phyloP scores from a whole-genome alignment of 2,797 vertebrate species.

The Cyclopterus lumpus region DNA sequence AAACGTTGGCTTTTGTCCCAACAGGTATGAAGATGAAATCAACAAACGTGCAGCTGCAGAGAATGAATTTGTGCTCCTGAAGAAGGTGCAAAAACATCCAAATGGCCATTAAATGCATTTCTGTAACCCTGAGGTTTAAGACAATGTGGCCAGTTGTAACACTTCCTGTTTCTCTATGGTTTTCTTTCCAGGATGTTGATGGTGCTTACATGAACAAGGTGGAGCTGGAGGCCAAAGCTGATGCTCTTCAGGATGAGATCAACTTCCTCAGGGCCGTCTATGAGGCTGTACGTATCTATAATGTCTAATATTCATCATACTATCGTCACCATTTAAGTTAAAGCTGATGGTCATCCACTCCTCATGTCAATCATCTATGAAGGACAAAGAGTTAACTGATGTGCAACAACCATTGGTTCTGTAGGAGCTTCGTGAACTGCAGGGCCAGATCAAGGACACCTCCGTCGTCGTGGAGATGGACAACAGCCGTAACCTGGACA shows the following conservation, averaged over 20 bases:
- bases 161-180: not conserved
- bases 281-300: slow-evolving; percentile 84
- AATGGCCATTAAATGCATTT: not conserved
- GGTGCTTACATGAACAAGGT: slow-evolving; percentile 95
- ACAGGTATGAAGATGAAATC: slow-evolving; percentile 96
- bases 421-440: slow-evolving; percentile 87
- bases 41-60: slow-evolving; percentile 91
- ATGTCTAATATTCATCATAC: not conserved
- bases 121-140: not conserved
- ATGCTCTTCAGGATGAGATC: slow-evolving; percentile 90
- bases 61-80: slow-evolving; percentile 96
- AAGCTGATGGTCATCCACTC: no score
- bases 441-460: slow-evolving; percentile 87
- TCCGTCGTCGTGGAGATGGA: slow-evolving; percentile 90
- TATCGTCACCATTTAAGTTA: not conserved
- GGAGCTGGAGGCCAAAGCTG: slow-evolving; percentile 89
- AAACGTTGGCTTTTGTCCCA: not conserved
- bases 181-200: slow-evolving; percentile 91
- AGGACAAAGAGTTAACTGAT: slow-evolving; percentile 18
- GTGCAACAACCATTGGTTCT: slow-evolving; percentile 24
- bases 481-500: slow-evolving; percentile 88
- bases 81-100: slow-evolving; percentile 87
- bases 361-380: not conserved
- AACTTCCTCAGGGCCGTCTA: slow-evolving; percentile 92
- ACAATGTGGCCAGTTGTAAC: not conserved